Base-by-base conservation (phyloP, 2,113 vertebrate species). In the Blennius ocellaris region DNA sequence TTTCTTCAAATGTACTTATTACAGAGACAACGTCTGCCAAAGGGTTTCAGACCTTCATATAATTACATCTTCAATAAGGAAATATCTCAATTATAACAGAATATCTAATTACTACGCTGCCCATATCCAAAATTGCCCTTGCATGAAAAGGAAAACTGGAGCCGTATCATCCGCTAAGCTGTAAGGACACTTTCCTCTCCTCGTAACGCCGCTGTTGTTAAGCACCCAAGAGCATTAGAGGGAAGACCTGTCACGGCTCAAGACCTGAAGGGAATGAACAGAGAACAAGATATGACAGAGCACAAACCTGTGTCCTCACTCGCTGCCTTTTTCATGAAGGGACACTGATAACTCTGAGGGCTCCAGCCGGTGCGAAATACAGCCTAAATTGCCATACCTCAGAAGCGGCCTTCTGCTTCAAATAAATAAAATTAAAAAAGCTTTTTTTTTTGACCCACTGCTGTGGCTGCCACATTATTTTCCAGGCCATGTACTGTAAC, bases 1-100 rank as follows among this genome's bases (percentile, higher is more conserved):
- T 92, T 92, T 72, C 82, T 83, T 91, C 78, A 90, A 84, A 93
- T 91, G 89, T 89, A 92, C 92, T 90, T 91, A 92, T 93, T 93
- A 91, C 80, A 53, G 78, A 77, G 80, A 83, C 44, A 78, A 76
- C 47, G 67, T 72, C 89, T 79, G 90, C 90, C 85, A 86, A 90
- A 92, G 90, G 88, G 82, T 83, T 88, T 70, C 60, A 80, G 78
- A 75, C 83, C 84, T 78, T 87, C 64, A 68, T 71, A 80, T 90
- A 93, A 94, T 93, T 94, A 93, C 81, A 87, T 89, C 86, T 89
- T 91, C 83, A 93, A 87, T 84, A 69, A 30, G 77, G 82, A 82
- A 83, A 89, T 87, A 91, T 89, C 89, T 89, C 90, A 92, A 92
- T 92, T 92, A 92, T 87, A 80, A 87, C 85, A 78, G 85, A 92